These are phyloP conservation scores for Scatophagus argus DNA, from an alignment of 2,113 vertebrate genomes.

Conservation along the genomic window DNA sequence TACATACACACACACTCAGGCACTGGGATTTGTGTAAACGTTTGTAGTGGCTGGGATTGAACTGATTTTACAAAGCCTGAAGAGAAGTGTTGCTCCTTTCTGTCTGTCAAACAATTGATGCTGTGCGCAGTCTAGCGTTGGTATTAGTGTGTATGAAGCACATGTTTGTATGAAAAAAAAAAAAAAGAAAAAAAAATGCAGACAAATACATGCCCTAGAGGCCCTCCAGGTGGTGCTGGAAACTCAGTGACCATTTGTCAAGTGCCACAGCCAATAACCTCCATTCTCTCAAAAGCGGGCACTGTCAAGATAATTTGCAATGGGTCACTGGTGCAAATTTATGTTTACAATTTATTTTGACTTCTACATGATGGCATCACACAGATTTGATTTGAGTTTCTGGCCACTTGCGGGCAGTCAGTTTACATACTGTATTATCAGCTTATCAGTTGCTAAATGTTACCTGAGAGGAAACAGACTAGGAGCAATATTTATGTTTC, in stretches of 20 bases:
- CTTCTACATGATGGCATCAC: neutral
- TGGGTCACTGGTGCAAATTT: neutral
- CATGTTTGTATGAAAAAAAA: neutral
- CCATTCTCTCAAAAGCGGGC: neutral
- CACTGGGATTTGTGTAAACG: neutral
- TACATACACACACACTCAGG: neutral
- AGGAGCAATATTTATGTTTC: too few relatives aligned
- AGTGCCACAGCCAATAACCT: neutral
- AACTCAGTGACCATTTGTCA: neutral
- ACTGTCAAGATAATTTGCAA: neutral
- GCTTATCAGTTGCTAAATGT: neutral
- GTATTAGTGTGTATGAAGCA: neutral
- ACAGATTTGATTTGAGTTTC: neutral
- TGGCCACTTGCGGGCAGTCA: neutral
- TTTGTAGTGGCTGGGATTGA: slow-evolving; percentile 23
- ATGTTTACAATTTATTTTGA: neutral
- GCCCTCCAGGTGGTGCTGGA: neutral
- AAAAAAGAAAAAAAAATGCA: neutral
- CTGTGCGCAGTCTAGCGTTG: neutral
- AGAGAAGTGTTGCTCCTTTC: slow-evolving; percentile 11
- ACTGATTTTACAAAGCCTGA: slow-evolving; percentile 18
- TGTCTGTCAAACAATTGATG: slow-evolving; percentile 1
- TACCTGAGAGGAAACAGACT: neutral
- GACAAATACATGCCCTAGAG: neutral
- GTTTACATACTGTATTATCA: neutral